Base-by-base conservation (phyloP, 2,797 vertebrate species). In the Channa striata region DNA sequence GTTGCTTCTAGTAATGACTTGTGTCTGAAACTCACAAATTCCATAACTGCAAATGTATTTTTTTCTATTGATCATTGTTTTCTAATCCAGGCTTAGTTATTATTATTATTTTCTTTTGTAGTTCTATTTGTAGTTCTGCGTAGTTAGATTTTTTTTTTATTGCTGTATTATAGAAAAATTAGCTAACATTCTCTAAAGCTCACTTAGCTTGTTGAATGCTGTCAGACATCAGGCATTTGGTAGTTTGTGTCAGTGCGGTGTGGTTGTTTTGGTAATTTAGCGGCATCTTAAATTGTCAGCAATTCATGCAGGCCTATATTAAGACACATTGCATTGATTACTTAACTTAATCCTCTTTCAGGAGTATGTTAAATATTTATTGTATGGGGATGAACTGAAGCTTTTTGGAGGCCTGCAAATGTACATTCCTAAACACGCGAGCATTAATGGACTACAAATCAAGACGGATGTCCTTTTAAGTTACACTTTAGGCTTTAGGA, bases 381-480 rank as follows among this genome's bases (percentile, higher is more conserved):
- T 57, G 1, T 17, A 17, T 23, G 33, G 19, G 49, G 48, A 47
- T 52, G 1, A 59, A 49, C 19, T 49, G n/a, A 64, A 51, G n/a
- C 40, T n/a, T n/a, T n/a, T n/a, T n/a, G n/a, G n/a, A 37, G 23
- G 11, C 21, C 13, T 70, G 19, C 11, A 56, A 16, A 54, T 13
- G 48, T 12, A 4, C 0, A 33, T 44, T 19, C 56, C 11, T 50
- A 47, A 57, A 43, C 1, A 23, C 4, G 36, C 43, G 6, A 20
- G n/a, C 12, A 36, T 10, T 8, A 58, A 60, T 60, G 1, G 8
- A 17, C 43, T 67, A 5, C 59, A 49, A 67, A 59, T 8, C 17
- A 40, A 43, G 21, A 56, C 21, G 60, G 19, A 53, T n/a, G 53
- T 68, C 30, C 46, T 66, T 44, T 43, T 10, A 25, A 48, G 20